phyloP scores from a whole-genome alignment of 2,888 invertebrate species.

The Drepana falcataria region DNA sequence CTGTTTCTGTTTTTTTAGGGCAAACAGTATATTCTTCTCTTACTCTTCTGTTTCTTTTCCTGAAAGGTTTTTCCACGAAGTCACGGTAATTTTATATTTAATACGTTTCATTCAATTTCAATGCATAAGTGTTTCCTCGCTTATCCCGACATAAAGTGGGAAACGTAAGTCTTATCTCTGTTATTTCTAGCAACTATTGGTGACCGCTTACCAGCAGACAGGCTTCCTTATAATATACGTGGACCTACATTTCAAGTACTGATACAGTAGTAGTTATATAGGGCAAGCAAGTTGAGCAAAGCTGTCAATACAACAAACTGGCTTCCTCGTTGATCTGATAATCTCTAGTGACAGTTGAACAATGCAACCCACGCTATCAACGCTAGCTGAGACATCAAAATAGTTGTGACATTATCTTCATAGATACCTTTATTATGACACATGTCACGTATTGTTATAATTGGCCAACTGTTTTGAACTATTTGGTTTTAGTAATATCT shows the following conservation, averaged over 20 bases:
- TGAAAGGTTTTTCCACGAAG: no score
- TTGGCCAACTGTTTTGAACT: background rate
- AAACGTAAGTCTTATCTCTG: no score
- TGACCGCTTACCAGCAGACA: no score
- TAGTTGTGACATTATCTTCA: background rate
- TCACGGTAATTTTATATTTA: no score
- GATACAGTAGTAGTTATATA: slow-evolving; percentile 1
- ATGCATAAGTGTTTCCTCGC: no score
- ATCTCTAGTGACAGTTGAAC: slow-evolving; percentile 31
- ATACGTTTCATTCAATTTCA: no score
- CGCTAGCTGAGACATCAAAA: slow-evolving; percentile 1
- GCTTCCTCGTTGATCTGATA: slow-evolving; percentile 44
- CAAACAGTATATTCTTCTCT: no score
- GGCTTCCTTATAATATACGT: no score
- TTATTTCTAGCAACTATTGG: no score
- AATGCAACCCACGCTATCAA: slow-evolving; percentile 27
- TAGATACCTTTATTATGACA: background rate
- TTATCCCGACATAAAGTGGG: no score
- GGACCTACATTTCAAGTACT: background rate
- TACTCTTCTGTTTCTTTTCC: no score
- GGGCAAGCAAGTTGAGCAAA: slow-evolving; percentile 13
- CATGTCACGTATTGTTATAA: background rate
- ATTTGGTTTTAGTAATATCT: background rate
- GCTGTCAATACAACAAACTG: slow-evolving; percentile 36
- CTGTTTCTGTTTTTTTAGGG: no score